phyloP scores from a whole-genome alignment of 2,888 invertebrate genomes.

The Doris montereyensis region DNA sequence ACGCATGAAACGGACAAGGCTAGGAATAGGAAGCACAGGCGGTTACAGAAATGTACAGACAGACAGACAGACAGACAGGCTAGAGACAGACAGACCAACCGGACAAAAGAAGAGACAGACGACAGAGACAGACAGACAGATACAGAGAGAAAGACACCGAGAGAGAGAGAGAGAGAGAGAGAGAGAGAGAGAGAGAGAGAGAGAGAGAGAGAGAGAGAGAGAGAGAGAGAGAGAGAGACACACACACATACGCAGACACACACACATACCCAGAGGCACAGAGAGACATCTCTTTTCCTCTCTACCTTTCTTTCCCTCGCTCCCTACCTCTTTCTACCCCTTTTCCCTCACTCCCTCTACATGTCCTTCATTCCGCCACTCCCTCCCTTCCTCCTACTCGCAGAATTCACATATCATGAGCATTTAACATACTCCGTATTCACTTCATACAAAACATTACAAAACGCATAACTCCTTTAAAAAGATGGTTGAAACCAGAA shows the following conservation, averaged over 20 bases:
- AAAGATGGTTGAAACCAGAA: too few species aligned
- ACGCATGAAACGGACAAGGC: too few species aligned
- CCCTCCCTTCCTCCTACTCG: too few species aligned
- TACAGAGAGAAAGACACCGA: conserved; percentile 11
- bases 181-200: conserved; percentile 8
- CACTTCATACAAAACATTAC: too few species aligned
- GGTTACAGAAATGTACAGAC: conserved; percentile 7
- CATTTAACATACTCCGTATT: too few species aligned
- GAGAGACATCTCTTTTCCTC: conserved; percentile 1
- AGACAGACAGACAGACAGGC: conserved; percentile 14
- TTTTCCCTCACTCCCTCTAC: too few species aligned
- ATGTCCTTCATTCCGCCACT: too few species aligned
- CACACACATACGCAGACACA: background rate
- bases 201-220: conserved; percentile 12
- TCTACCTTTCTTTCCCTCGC: too few species aligned
- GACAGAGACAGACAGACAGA: conserved; percentile 24
- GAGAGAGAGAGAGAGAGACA: background rate
- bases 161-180: conserved; percentile 15
- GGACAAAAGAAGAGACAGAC: conserved; percentile 13
- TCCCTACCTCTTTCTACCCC: too few species aligned
- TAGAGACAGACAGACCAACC: conserved; percentile 23
- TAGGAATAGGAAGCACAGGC: too few species aligned
- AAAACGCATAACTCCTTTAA: too few species aligned
- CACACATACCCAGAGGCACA: background rate
- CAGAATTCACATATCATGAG: too few species aligned